phyloP scores from a whole-genome alignment of 2,888 invertebrate genomes.

The Petrolisthes manimaculis region DNA sequence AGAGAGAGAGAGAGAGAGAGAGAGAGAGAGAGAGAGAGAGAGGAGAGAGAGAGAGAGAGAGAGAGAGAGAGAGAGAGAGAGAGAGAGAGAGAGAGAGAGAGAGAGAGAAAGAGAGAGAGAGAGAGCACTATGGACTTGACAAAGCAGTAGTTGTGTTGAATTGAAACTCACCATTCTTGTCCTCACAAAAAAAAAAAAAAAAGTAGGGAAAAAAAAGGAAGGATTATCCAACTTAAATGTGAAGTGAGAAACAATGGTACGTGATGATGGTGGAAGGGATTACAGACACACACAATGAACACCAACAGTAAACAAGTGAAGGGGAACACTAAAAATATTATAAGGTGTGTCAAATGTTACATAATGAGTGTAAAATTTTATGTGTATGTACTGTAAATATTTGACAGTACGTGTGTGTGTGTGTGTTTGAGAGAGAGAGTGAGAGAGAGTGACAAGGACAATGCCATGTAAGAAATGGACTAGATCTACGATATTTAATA shows the following conservation, averaged over 20 bases:
- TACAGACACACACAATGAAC: no score
- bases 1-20: neutral
- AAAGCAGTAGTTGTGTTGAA: neutral
- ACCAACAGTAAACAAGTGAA: no score
- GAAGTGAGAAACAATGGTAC: neutral
- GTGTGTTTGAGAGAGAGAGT: neutral
- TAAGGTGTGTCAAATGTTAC: no score
- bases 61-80: neutral
- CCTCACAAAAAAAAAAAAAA: neutral
- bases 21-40: neutral
- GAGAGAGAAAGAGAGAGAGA: conserved; percentile 7
- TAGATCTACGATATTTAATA: no score
- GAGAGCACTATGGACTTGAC: neutral
- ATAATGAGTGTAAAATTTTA: no score
- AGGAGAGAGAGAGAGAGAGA: neutral
- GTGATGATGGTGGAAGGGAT: neutral
- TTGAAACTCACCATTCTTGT: neutral
- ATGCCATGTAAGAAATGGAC: no score
- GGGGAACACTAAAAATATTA: no score
- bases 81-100: conserved; percentile 6
- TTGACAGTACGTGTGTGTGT: neutral
- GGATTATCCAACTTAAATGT: neutral
- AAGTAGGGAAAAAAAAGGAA: neutral
- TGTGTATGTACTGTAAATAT: no score
- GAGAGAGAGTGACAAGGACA: no score